A percentile compares a stretch with the other conserved stretches of the same genome.
Conservation (phyloP, 2,888 invertebrate species). For the Hirtodrosophila histrioides region DNA sequence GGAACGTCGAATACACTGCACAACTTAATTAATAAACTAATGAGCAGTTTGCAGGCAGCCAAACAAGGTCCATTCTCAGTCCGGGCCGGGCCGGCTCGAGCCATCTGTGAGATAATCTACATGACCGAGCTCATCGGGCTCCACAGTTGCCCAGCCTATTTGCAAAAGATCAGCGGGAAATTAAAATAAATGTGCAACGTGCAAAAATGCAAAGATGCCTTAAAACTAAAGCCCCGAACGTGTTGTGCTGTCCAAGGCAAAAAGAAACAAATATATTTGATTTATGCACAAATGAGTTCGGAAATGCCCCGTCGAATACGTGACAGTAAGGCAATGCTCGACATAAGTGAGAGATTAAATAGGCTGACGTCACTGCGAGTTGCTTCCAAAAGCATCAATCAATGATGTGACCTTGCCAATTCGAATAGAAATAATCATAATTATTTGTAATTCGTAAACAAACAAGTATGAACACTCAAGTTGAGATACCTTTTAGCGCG, state of each 20-base stretch:
- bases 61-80: slow-evolving; percentile 34
- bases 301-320: slow-evolving; percentile 38
- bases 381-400: slow-evolving; percentile 1
- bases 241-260: slow-evolving; percentile 33
- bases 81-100: background rate
- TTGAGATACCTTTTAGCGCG: too few species aligned
- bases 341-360: slow-evolving; percentile 8
- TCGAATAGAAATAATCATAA: too few species aligned
- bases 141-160: slow-evolving; percentile 45
- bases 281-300: slow-evolving; percentile 54
- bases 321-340: slow-evolving; percentile 39
- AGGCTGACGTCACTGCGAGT: slow-evolving; percentile 11
- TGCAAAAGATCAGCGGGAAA: slow-evolving; percentile 64
- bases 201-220: slow-evolving; percentile 61
- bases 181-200: slow-evolving; percentile 79
- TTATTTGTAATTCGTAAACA: too few species aligned
- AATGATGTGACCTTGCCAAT: too few species aligned
- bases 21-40: slow-evolving; percentile 80
- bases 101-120: slow-evolving; percentile 60
- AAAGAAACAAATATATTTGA: slow-evolving; percentile 32
- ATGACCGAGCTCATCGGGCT: slow-evolving; percentile 28
- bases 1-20: slow-evolving; percentile 51
- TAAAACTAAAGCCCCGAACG: slow-evolving; percentile 37
- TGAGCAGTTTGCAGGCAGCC: slow-evolving; percentile 69
- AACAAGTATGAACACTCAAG: too few species aligned